Evolutionary conservation across 2,888 invertebrate species (phyloP).

Genomic region (Drosophila neoperkinsi): DNA sequence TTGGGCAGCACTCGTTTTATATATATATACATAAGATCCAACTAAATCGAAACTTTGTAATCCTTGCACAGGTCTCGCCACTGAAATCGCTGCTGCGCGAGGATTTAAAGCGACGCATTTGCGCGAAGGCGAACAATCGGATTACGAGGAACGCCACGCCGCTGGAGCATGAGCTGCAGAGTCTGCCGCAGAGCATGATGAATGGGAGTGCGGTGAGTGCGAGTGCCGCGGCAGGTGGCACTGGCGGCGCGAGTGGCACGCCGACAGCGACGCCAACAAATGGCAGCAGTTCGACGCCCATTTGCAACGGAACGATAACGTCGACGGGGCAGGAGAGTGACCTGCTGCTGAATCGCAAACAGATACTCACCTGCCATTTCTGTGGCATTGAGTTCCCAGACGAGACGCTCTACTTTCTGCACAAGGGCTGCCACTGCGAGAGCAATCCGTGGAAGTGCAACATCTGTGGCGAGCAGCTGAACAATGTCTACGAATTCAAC

Average conservation of each 20-base stretch:
- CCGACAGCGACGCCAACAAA: conserved; percentile 41
- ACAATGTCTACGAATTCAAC: conserved; percentile 98
- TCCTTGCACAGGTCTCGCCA: conserved; percentile 88
- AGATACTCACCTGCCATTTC: conserved; percentile 92
- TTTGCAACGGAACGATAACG: conserved; percentile 88
- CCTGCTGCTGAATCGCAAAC: conserved; percentile 85
- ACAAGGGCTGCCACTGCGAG: conserved; percentile 99
- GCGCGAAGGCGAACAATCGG: conserved; percentile 88
- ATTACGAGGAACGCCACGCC: conserved; percentile 83
- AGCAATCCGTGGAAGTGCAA: conserved; percentile 99
- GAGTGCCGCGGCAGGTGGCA: conserved; percentile 13
- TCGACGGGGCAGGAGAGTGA: conserved; percentile 89
- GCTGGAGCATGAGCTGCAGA: conserved; percentile 72
- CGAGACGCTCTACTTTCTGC: conserved; percentile 97
- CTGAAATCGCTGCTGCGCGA: conserved; percentile 93
- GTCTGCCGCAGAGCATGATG: conserved; percentile 66
- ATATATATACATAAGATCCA: not conserved
- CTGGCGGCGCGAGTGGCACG: not conserved
- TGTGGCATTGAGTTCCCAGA: conserved; percentile 98
- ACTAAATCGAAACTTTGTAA: not conserved
- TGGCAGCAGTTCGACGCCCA: conserved; percentile 85
- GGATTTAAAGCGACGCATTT: conserved; percentile 92
- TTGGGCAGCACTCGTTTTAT: not conserved
- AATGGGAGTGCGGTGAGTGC: conserved; percentile 56
- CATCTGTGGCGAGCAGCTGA: conserved; percentile 97